Percentiles rank a stretch among this genome's conserved stretches.
These are phyloP conservation scores for human DNA, from an alignment of 2,113 vertebrate genomes.

Conservation along the genomic window DNA sequence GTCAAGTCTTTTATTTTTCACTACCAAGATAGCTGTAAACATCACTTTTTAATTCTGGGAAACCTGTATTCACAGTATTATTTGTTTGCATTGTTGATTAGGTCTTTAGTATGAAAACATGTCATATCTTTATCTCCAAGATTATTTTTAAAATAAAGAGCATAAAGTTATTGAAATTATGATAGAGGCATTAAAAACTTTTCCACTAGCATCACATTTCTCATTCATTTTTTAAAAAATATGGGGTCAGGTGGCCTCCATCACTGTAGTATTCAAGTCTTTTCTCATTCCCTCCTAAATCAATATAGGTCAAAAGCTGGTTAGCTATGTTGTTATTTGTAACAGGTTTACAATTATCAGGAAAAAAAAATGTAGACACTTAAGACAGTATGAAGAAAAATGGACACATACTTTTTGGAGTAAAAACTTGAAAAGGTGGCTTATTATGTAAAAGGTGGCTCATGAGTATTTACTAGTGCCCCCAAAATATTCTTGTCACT, in stretches of 20 bases:
- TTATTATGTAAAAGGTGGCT: background rate
- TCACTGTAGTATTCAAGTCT: background rate
- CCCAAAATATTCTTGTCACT: background rate
- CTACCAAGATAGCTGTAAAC: background rate
- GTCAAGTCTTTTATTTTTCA: background rate
- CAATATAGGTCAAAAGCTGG: background rate
- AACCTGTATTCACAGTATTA: background rate
- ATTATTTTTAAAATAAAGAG: slow-evolving; percentile 26
- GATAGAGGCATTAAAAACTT: background rate
- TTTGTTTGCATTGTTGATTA: background rate
- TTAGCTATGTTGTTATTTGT: background rate
- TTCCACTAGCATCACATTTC: background rate
- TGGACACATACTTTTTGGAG: background rate
- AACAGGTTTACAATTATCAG: background rate
- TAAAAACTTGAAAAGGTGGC: slow-evolving; percentile 20
- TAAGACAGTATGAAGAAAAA: background rate
- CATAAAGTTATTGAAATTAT: background rate
- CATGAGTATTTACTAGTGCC: background rate
- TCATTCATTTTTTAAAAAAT: background rate
- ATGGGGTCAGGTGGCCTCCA: background rate
- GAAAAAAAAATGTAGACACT: slow-evolving; percentile 8
- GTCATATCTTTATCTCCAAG: background rate
- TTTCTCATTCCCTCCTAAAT: background rate
- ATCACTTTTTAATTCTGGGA: background rate
- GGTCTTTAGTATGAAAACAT: background rate